These are phyloP conservation scores for Protodeltote pygarga DNA, from an alignment of 2,888 invertebrate species.

Conservation along the genomic window DNA sequence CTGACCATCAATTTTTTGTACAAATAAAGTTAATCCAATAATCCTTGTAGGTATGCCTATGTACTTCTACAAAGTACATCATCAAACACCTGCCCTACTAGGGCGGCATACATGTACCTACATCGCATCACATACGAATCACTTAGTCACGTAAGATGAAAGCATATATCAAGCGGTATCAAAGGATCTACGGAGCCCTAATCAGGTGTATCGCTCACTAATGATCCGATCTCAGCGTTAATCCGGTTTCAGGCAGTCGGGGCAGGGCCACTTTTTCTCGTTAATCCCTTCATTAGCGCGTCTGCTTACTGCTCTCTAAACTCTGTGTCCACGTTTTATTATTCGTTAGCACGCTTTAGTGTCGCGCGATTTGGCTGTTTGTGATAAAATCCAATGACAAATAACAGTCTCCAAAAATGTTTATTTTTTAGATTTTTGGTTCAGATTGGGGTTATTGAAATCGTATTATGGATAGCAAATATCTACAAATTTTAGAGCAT, in stretches of 20 bases:
- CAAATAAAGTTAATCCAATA: too few species aligned
- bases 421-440: too few species aligned
- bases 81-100: not conserved
- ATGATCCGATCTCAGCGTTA: constrained; percentile 76
- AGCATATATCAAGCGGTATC: constrained; percentile 67
- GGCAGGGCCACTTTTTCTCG: constrained; percentile 76
- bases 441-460: too few species aligned
- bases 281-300: constrained; percentile 80
- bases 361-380: not conserved
- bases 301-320: constrained; percentile 66
- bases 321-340: constrained; percentile 29
- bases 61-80: constrained; percentile 5
- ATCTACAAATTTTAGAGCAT: too few species aligned
- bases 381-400: too few species aligned
- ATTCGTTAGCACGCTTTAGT: constrained; percentile 8
- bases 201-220: constrained; percentile 82
- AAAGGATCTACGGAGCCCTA: constrained; percentile 63
- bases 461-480: too few species aligned
- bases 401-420: too few species aligned
- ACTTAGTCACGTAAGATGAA: constrained; percentile 59
- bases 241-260: constrained; percentile 71
- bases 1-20: too few species aligned
- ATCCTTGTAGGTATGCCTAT: too few species aligned
- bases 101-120: not conserved
- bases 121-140: constrained; percentile 28